Conservation (phyloP, 1,140 invertebrate genomes). For the Scylla paramamosain region DNA sequence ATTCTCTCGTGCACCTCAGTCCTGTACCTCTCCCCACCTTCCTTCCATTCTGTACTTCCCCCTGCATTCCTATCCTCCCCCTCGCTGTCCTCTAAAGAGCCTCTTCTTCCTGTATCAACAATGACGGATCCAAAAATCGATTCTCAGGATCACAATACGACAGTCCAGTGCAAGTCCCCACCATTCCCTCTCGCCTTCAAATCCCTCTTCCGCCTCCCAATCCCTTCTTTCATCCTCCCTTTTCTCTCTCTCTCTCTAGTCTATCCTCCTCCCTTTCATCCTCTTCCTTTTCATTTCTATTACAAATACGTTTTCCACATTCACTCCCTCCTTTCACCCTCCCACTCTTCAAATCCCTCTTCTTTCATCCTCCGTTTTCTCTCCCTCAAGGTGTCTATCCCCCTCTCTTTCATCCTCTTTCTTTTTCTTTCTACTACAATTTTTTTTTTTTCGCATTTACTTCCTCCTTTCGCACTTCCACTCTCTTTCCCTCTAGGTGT, state of each 20-base stretch:
- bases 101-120: constrained; percentile 26
- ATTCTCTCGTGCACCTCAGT: too few species aligned
- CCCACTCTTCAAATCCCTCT: too few species aligned
- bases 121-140: background rate
- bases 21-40: too few species aligned
- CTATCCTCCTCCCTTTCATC: background rate
- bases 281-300: background rate
- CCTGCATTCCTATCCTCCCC: background rate
- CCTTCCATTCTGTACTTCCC: background rate
- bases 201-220: background rate
- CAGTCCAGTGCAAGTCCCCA: background rate
- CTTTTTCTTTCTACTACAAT: background rate
- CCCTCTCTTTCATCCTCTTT: too few species aligned
- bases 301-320: too few species aligned
- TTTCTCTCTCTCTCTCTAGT: too few species aligned
- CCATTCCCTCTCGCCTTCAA: background rate
- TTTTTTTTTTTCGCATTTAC: background rate
- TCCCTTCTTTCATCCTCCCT: background rate
- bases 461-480: background rate
- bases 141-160: background rate
- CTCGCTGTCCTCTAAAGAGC: background rate
- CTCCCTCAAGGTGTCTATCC: too few species aligned
- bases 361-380: too few species aligned
- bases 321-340: too few species aligned
- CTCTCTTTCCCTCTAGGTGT: background rate